Evolutionary conservation across 37 sponge, comb jelly and placozoan species (phyloP).

Genomic region (Chondrosia reniformis): DNA sequence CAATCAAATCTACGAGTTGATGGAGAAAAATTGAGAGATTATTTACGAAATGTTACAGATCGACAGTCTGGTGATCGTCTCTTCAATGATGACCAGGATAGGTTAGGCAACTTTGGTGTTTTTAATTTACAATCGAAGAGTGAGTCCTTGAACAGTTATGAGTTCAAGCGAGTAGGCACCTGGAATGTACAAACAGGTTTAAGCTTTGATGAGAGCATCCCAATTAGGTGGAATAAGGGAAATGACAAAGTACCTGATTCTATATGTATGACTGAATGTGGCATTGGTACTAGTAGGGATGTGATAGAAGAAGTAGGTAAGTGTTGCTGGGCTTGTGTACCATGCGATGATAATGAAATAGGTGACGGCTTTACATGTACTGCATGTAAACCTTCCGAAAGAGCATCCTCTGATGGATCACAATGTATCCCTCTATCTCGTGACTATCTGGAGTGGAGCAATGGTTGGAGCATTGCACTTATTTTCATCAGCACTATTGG

Average conservation of each 20-base stretch:
- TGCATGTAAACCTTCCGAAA: neutral
- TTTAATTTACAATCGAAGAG: constrained; percentile 22
- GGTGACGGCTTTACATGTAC: neutral
- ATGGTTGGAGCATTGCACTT: neutral
- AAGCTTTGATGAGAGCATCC: neutral
- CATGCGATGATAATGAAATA: neutral
- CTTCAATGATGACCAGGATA: constrained; percentile 63
- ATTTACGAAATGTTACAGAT: constrained; percentile 47
- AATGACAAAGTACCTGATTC: neutral
- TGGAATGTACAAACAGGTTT: neutral
- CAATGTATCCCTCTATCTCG: neutral
- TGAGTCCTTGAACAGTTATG: neutral
- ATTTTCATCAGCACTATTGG: neutral
- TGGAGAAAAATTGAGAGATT: constrained; percentile 27
- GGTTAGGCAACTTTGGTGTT: constrained; percentile 18
- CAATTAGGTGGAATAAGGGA: too few species aligned
- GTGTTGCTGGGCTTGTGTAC: neutral
- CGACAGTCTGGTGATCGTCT: neutral
- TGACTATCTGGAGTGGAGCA: neutral
- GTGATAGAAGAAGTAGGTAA: neutral
- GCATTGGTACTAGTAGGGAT: neutral
- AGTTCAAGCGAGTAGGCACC: neutral
- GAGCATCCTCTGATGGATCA: neutral
- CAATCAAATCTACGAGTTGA: neutral
- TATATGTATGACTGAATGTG: too few species aligned